Percentiles rank a stretch among this genome's conserved stretches.
Conservation (phyloP, 1,140 invertebrate species). For the Drosophila albomicans region DNA sequence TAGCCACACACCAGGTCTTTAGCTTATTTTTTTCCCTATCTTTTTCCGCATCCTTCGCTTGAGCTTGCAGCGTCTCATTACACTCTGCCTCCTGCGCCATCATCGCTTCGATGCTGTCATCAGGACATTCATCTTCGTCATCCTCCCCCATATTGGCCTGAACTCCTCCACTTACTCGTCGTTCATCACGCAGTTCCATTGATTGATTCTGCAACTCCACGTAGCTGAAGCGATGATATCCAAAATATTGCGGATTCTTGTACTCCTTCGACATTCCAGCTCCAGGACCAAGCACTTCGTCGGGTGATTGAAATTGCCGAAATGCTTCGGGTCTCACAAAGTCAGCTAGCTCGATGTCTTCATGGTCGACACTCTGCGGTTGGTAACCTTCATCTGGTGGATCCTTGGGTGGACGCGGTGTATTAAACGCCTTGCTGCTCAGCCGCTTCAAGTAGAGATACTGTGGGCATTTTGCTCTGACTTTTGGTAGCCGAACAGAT, state of each 20-base stretch:
- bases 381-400: slow-evolving; percentile 64
- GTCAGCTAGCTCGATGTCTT: slow-evolving; percentile 36
- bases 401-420: slow-evolving; percentile 73
- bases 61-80: slow-evolving; percentile 29
- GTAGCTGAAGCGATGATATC: slow-evolving; percentile 73
- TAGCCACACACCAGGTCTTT: background rate
- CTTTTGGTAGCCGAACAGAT: background rate
- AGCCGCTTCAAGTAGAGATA: background rate
- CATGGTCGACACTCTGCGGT: slow-evolving; percentile 47
- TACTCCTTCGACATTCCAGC: slow-evolving; percentile 55
- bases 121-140: slow-evolving; percentile 20
- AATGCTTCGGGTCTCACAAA: slow-evolving; percentile 56
- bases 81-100: slow-evolving; percentile 45
- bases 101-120: slow-evolving; percentile 23
- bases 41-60: slow-evolving; percentile 23
- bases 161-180: slow-evolving; percentile 31
- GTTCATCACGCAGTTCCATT: slow-evolving; percentile 36
- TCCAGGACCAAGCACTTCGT: slow-evolving; percentile 69
- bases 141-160: slow-evolving; percentile 28
- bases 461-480: background rate
- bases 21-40: background rate
- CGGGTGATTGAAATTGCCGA: slow-evolving; percentile 48
- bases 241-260: slow-evolving; percentile 71
- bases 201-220: slow-evolving; percentile 43
- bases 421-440: slow-evolving; percentile 52